A percentile compares a stretch with the other conserved stretches of the same genome.
Evolutionary conservation across 1,140 invertebrate genomes (phyloP).

Genomic region (Arctopsyche grandis): DNA sequence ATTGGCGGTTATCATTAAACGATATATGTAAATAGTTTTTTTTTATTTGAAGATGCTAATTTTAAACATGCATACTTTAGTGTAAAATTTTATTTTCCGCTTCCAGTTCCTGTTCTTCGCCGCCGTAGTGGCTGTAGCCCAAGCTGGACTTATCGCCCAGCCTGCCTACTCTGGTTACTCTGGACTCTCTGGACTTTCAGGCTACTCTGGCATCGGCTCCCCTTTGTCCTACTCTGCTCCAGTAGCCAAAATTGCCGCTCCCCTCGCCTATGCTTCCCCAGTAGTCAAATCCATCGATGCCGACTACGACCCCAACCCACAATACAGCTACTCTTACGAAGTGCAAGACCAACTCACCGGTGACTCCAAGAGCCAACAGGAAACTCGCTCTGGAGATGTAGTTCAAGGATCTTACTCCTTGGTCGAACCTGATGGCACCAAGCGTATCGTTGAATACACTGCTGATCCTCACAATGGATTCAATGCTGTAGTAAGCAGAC

Average conservation of each 20-base stretch:
- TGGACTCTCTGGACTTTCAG: conserved; percentile 43
- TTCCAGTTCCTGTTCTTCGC: conserved; percentile 63
- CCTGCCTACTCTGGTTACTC: conserved; percentile 48
- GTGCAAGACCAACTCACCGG: conserved; percentile 70
- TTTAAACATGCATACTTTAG: neutral
- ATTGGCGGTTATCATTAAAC: no score
- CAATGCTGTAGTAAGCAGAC: conserved; percentile 61
- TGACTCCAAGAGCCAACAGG: conserved; percentile 69
- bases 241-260: conserved; percentile 48
- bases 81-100: no score
- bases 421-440: conserved; percentile 67
- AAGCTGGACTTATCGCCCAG: conserved; percentile 59
- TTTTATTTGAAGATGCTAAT: no score
- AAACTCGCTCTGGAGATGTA: conserved; percentile 67
- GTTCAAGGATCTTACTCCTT: conserved; percentile 67
- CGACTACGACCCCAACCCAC: conserved; percentile 67
- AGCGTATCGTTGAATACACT: conserved; percentile 69
- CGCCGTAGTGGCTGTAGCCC: conserved; percentile 61
- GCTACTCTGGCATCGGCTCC: conserved; percentile 43
- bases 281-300: conserved; percentile 55
- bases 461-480: conserved; percentile 67
- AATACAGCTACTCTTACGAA: conserved; percentile 68
- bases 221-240: neutral
- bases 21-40: no score
- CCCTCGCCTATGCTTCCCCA: neutral